Evolutionary conservation across 2,113 vertebrate species (phyloP), one percentile per base, ranked within the genome.

Genomic region (Proterorhinus semilunaris): DNA sequence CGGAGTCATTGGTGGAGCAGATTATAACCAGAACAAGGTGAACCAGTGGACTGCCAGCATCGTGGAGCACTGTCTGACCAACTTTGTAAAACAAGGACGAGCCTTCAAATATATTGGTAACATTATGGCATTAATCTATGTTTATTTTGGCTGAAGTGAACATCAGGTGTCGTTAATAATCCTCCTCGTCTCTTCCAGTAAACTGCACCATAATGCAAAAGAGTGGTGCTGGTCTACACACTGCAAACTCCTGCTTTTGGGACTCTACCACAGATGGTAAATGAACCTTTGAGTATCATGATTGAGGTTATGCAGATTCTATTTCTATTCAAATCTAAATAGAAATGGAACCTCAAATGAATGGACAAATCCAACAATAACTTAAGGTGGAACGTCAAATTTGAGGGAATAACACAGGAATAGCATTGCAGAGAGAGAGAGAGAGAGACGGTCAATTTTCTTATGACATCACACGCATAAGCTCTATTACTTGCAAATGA

Each of bases 221-320:
- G 87, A 96, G 95, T 54, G 94, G 95, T 2, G 96, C 96, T 54
- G 97, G 98, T 83, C 96, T 99, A 65, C 98, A 99, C 87, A 96
- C 96, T 49, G 97, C 96, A 78, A 98, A 94, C 79, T 98, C 97
- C 0, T 98, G 96, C 79, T 99, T 96, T 91, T 99, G 98, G 98
- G 96, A 99, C 90, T 98, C 95, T 6, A 90, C 94, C 69, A 97
- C 96, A 80, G 98, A 99, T 62, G 98, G 98, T 97, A 58, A 42
- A 36, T 36, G 27, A 36, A 36, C 27, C 27, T 36, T 36, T 36
- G 27, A 36, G 27, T 36, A 36, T 36, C 3, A 5, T 3, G 27
- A 36, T 36, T 36, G 27, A 36, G 27, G 3, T 36, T 36, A 36
- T 36, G 27, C 4, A 36, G 27, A 36, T 36, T 36, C 27, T 36